These are phyloP conservation scores for Argynnis bischoffii DNA, from an alignment of 2,888 invertebrate species.

Conservation along the genomic window DNA sequence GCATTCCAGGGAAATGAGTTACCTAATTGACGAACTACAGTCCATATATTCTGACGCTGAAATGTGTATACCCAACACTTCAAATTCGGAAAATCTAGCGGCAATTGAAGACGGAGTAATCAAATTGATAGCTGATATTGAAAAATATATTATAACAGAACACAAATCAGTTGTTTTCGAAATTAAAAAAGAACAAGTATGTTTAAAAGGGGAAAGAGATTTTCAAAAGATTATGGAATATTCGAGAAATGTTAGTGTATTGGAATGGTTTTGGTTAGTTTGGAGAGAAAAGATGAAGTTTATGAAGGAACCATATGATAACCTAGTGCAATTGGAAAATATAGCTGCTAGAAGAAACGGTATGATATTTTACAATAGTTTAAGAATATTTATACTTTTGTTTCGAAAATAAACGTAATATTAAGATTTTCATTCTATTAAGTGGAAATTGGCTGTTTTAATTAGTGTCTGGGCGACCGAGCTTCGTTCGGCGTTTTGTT, in stretches of 20 bases:
- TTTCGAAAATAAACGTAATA: not conserved
- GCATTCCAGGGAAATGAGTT: conserved; percentile 67
- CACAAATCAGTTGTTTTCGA: conserved; percentile 40
- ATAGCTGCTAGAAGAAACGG: conserved; percentile 84
- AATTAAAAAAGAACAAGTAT: conserved; percentile 52
- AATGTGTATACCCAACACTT: conserved; percentile 74
- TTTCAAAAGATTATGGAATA: conserved; percentile 82
- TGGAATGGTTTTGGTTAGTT: conserved; percentile 84
- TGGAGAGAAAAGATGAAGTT: conserved; percentile 85
- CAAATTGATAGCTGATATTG: conserved; percentile 49
- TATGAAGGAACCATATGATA: conserved; percentile 79
- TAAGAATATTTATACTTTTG: not conserved
- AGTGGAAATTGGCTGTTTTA: too few species aligned
- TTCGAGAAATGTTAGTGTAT: conserved; percentile 68
- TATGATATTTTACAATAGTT: conserved; percentile 50
- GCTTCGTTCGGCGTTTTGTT: too few species aligned
- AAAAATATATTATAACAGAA: conserved; percentile 36
- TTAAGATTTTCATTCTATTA: not conserved
- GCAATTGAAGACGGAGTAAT: conserved; percentile 58
- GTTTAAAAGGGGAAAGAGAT: conserved; percentile 84
- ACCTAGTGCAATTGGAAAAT: conserved; percentile 83
- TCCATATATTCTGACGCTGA: conserved; percentile 81
- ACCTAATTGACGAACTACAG: conserved; percentile 78
- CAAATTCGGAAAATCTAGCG: conserved; percentile 46
- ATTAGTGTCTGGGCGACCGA: too few species aligned